These are phyloP conservation scores for Grantiella picta DNA, from an alignment of 2,113 vertebrate species.

Conservation along the genomic window DNA sequence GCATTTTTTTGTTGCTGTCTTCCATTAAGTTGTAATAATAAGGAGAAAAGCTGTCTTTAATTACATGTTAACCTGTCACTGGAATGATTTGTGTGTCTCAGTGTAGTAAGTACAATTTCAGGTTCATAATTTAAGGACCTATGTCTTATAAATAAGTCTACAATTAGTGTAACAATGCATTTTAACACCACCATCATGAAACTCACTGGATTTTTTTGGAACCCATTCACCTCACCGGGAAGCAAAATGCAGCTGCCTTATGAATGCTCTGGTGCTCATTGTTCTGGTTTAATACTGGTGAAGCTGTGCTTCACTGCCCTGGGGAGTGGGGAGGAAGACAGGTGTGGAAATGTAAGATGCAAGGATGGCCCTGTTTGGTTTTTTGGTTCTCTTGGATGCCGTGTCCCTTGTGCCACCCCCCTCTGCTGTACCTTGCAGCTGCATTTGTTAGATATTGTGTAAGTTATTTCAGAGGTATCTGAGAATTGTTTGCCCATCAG, in stretches of 20 bases:
- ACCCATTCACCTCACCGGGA: background rate
- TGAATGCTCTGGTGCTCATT: background rate
- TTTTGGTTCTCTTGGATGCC: background rate
- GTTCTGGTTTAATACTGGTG: background rate
- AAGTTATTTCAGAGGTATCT: background rate
- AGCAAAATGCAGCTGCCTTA: background rate
- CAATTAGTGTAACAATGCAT: background rate
- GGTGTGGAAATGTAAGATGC: background rate
- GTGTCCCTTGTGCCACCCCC: rapidly evolving
- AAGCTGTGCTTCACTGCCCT: background rate
- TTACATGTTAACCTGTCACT: background rate
- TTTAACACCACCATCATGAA: background rate
- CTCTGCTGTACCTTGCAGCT: background rate
- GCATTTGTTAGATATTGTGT: rapidly evolving
- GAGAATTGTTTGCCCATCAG: background rate
- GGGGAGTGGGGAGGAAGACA: background rate
- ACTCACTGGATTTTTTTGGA: background rate
- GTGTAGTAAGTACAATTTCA: background rate
- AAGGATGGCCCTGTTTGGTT: background rate
- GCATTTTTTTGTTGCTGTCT: background rate
- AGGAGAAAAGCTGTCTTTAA: conserved; percentile 10
- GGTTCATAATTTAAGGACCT: background rate
- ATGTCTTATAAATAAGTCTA: background rate
- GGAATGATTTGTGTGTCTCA: conserved; percentile 6
- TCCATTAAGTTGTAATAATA: conserved; percentile 8